Conservation (phyloP, 2,113 vertebrate species). For the Oophaga pumilio region DNA sequence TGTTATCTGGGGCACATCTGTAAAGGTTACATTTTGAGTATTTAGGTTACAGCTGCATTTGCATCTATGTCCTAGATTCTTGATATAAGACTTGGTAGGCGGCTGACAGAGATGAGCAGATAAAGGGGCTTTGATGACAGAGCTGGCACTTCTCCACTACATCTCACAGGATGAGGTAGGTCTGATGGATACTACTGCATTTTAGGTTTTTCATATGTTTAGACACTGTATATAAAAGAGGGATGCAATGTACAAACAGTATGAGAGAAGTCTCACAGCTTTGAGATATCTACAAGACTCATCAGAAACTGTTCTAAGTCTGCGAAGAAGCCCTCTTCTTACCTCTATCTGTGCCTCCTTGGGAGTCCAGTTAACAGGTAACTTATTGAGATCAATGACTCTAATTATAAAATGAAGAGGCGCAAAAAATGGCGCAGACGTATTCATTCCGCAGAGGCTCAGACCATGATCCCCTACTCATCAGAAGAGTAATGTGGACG, state of each 20-base stretch:
- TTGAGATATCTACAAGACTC: neutral
- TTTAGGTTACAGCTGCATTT: slow-evolving; percentile 13
- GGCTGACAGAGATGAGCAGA: slow-evolving; percentile 22
- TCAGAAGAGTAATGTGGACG: no score
- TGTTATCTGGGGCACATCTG: slow-evolving; percentile 11
- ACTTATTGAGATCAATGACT: no score
- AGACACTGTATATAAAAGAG: neutral
- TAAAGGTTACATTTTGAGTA: slow-evolving; percentile 26
- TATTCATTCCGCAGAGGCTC: no score
- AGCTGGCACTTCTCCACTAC: neutral
- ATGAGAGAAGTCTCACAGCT: neutral
- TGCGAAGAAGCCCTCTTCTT: no score
- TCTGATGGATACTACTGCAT: neutral
- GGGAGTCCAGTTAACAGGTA: no score
- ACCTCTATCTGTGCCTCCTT: no score
- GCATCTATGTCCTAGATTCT: slow-evolving; percentile 46
- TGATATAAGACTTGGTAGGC: slow-evolving; percentile 26
- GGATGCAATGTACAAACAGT: neutral
- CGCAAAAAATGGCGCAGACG: no score
- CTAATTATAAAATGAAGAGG: no score
- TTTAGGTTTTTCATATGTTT: neutral
- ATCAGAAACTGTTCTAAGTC: no score
- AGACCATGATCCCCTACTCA: no score
- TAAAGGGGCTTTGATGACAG: slow-evolving; percentile 7
- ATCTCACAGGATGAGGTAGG: slow-evolving; percentile 8